Conservation (phyloP, 1,140 invertebrate genomes). For the Ectropis grisescens region DNA sequence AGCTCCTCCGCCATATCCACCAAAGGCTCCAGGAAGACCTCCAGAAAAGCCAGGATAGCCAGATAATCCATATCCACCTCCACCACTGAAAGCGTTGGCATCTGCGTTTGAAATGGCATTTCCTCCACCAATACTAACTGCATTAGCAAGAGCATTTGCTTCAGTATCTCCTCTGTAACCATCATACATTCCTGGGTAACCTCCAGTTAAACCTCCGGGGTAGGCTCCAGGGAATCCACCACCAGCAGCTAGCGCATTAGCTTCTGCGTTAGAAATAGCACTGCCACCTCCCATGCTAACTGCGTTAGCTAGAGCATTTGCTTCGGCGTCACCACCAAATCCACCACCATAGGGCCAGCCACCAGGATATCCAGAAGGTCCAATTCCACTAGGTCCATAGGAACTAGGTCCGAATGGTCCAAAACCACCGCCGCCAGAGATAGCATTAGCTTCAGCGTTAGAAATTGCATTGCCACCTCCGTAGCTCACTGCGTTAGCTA, state of each 20-base stretch:
- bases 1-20: not conserved
- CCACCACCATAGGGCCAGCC: constrained; percentile 3
- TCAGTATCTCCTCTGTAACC: constrained; percentile 1
- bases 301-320: constrained; percentile 2
- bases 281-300: too few relatives aligned
- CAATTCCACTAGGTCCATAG: too few relatives aligned
- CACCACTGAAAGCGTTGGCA: not conserved
- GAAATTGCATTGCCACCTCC: constrained; percentile 1
- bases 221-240: not conserved
- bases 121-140: constrained; percentile 6
- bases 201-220: not conserved
- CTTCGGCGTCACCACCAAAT: constrained; percentile 1
- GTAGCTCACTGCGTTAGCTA: constrained; percentile 10
- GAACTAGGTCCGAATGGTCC: too few relatives aligned
- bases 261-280: not conserved
- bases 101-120: constrained; percentile 1
- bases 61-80: too few relatives aligned
- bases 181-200: not conserved
- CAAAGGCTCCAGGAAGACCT: not conserved
- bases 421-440: not conserved
- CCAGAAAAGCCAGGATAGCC: too few relatives aligned
- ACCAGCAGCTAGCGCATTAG: not conserved
- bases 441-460: constrained; percentile 14
- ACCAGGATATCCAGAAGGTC: too few relatives aligned
- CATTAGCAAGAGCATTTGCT: constrained; percentile 6